Base-by-base conservation (phyloP, 2,888 invertebrate genomes). In the Ornithoptera priamus region DNA sequence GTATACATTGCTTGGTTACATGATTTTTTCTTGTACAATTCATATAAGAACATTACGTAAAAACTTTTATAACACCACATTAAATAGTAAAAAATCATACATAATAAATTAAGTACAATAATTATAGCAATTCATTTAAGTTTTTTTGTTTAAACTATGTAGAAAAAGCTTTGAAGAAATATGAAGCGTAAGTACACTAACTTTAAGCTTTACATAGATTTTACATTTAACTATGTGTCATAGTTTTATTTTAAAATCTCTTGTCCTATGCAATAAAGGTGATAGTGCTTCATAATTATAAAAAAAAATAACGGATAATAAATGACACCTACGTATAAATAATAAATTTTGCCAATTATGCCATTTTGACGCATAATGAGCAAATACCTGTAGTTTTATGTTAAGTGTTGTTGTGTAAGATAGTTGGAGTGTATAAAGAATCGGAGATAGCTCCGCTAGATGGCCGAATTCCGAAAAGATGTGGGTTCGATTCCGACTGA, bases 311-410 rank as follows among this genome's bases (percentile, higher is more conserved):
- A 60, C 22, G 24, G 63, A 58, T 67, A 84, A 85, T 91, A 92
- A 92, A 92, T 92, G 92, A 92, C 91, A 90, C 84, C 92, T 90
- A 90, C 82, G 84, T 81, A 76, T 82, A 77, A 78, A 81, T 70
- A 76, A 69, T 75, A 70, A 71, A 73, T 80, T 83, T 89, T 91
- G 91, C 92, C 92, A 92, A 92, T 92, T 91, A 91, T 92, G 92
- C 90, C 77, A 82, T 85, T 84, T 79, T 80, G 73, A 81, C 79
- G 91, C 92, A 90, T 89, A 90, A 93, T 92, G 92, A 92, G 92
- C 91, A 90, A 92, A 92, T 92, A 93, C 92, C 83, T 62, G 36
- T 61, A 77, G 75, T 77, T 78, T 73, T 72, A 79, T 84, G 85
- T 76, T 82, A 46, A 10, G 69, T 72, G 71, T 69, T 57, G 66